A percentile compares a stretch with the other conserved stretches of the same genome.
Evolutionary conservation across 2,797 vertebrate species (phyloP).

Genomic region (Acipenser ruthenus): DNA sequence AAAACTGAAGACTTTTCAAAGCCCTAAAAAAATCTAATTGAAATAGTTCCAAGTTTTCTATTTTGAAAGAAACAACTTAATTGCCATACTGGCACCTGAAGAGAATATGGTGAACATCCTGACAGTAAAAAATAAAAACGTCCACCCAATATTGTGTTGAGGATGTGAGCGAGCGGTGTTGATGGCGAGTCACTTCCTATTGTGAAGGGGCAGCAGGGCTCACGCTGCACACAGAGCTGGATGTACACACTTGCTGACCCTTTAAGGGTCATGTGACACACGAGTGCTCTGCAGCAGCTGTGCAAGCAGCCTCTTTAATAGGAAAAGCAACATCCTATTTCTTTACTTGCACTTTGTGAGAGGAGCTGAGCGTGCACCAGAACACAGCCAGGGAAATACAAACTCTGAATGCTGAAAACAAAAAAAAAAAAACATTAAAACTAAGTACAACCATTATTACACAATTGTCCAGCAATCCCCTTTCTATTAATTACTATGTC

Average conservation of each 20-base stretch:
- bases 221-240: slow-evolving; percentile 7
- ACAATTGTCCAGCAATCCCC: too few relatives aligned
- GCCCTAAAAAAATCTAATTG: too few relatives aligned
- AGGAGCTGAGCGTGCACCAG: not conserved
- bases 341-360: not conserved
- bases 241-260: slow-evolving; percentile 3
- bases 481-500: too few relatives aligned
- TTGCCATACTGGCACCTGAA: slow-evolving; percentile 3
- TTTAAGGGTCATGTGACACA: slow-evolving; percentile 1
- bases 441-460: too few relatives aligned
- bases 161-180: slow-evolving; percentile 50
- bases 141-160: slow-evolving; percentile 24
- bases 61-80: not conserved
- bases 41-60: too few relatives aligned
- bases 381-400: slow-evolving; percentile 25
- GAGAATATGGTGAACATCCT: slow-evolving; percentile 47
- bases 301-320: slow-evolving; percentile 2
- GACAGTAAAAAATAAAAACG: slow-evolving; percentile 38
- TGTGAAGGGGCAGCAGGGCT: slow-evolving; percentile 21
- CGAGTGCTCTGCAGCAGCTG: not conserved
- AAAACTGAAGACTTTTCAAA: too few relatives aligned
- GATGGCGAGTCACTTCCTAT: slow-evolving; percentile 61
- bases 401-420: not conserved
- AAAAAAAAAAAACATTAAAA: too few relatives aligned
- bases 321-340: not conserved